These are phyloP conservation scores for Lasaia peninsularis DNA, from an alignment of 1,140 invertebrate genomes.

Conservation along the genomic window DNA sequence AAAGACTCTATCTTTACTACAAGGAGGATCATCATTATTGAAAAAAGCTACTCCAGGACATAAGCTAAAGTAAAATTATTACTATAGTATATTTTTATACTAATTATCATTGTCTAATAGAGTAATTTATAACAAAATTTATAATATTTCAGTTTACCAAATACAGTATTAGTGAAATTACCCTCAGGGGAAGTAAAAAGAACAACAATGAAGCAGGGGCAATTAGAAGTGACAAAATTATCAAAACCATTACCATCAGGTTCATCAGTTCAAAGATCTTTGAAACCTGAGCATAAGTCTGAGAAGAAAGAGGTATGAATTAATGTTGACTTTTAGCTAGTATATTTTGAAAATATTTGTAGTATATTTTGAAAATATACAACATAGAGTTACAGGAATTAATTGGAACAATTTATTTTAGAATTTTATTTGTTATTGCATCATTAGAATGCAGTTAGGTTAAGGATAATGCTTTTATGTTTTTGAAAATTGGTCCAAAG, in stretches of 20 bases:
- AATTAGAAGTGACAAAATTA: slow-evolving; percentile 62
- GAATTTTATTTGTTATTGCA: too few species aligned
- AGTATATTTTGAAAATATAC: too few species aligned
- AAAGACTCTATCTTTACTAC: slow-evolving; percentile 82
- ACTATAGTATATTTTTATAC: slow-evolving; percentile 6
- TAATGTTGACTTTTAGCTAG: slow-evolving; percentile 3
- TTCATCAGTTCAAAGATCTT: slow-evolving; percentile 33
- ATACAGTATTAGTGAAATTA: slow-evolving; percentile 81
- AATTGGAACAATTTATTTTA: too few species aligned
- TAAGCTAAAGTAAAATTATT: slow-evolving; percentile 65
- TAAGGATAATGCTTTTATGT: too few species aligned
- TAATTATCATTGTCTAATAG: not conserved
- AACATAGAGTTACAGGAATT: too few species aligned
- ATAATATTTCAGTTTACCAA: slow-evolving; percentile 59
- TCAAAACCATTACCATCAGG: slow-evolving; percentile 70
- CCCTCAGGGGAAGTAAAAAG: slow-evolving; percentile 79
- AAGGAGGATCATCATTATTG: slow-evolving; percentile 80
- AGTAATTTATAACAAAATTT: not conserved
- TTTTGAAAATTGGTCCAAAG: too few species aligned
- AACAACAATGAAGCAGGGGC: slow-evolving; percentile 58
- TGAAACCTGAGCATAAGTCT: slow-evolving; percentile 47
- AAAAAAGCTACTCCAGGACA: slow-evolving; percentile 63
- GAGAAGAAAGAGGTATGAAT: slow-evolving; percentile 56
- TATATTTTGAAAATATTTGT: not conserved
- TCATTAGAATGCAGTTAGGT: too few species aligned